Percentiles rank a stretch among this genome's conserved stretches.
phyloP scores from a whole-genome alignment of 2,888 invertebrate genomes.

The Heliconius charithonia region DNA sequence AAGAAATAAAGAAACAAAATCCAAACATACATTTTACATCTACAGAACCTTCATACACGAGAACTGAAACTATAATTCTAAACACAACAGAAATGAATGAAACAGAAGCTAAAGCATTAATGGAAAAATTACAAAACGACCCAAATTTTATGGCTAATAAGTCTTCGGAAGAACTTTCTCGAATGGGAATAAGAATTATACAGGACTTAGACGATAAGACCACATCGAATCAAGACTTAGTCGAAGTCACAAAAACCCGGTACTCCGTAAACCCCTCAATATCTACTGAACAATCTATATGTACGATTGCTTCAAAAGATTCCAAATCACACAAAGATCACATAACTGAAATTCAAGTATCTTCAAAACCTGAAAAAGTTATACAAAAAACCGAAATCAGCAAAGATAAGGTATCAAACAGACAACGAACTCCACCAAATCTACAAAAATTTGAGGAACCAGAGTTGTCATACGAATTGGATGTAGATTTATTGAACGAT shows the following conservation, averaged over 20 bases:
- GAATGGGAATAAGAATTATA: constrained; percentile 73
- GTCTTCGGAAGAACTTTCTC: constrained; percentile 73
- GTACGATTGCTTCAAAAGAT: constrained; percentile 56
- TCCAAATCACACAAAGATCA: constrained; percentile 78
- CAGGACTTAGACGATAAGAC: constrained; percentile 74
- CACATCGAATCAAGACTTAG: constrained; percentile 61
- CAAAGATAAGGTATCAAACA: constrained; percentile 71
- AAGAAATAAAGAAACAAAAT: constrained; percentile 76
- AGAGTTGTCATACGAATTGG: constrained; percentile 71
- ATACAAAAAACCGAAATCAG: constrained; percentile 59
- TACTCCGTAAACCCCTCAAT: constrained; percentile 77
- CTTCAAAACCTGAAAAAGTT: constrained; percentile 75
- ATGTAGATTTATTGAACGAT: constrained; percentile 76
- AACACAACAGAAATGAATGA: constrained; percentile 80
- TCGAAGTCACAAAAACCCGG: constrained; percentile 74
- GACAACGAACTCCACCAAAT: constrained; percentile 67
- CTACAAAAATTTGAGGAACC: constrained; percentile 61
- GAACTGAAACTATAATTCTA: constrained; percentile 81
- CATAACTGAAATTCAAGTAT: constrained; percentile 89
- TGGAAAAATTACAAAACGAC: constrained; percentile 77
- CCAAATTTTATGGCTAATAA: constrained; percentile 78
- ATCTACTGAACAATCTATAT: constrained; percentile 68
- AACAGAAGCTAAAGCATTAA: constrained; percentile 73
- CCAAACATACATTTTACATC: constrained; percentile 78
- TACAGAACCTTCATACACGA: constrained; percentile 76